Conservation (phyloP, 2,888 invertebrate genomes). For the Ypsolopha sequella region DNA sequence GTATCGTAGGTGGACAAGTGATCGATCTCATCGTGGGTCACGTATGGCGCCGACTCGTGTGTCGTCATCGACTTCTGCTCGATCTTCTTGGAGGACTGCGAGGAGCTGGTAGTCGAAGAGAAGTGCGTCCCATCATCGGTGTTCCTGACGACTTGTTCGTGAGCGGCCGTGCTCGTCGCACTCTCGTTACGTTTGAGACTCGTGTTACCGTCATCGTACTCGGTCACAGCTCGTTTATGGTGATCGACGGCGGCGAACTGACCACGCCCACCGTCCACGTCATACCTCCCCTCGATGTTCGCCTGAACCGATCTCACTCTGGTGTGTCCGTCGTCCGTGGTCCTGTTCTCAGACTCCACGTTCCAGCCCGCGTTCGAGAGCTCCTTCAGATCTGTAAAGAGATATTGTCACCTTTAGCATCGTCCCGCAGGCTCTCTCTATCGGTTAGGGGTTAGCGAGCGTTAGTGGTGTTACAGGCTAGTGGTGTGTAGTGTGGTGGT, state of each 20-base stretch:
- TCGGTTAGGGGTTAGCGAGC: too few species aligned
- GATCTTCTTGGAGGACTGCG: constrained; percentile 40
- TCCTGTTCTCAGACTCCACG: constrained; percentile 73
- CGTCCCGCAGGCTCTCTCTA: too few species aligned
- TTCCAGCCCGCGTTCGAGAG: constrained; percentile 75
- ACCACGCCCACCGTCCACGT: constrained; percentile 74
- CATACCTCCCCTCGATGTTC: constrained; percentile 74
- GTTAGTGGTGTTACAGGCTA: constrained; percentile 12
- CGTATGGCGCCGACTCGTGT: constrained; percentile 45
- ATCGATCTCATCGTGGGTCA: constrained; percentile 23
- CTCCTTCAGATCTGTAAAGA: constrained; percentile 56
- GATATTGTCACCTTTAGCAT: neutral
- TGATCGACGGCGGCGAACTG: constrained; percentile 75
- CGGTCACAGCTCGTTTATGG: constrained; percentile 65
- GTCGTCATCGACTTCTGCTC: constrained; percentile 43
- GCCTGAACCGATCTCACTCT: constrained; percentile 72
- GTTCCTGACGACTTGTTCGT: constrained; percentile 45
- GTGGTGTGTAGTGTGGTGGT: constrained; percentile 39
- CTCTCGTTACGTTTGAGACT: constrained; percentile 51
- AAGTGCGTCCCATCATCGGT: constrained; percentile 49
- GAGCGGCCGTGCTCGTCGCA: constrained; percentile 41
- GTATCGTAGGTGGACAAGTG: neutral
- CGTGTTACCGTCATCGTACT: constrained; percentile 51
- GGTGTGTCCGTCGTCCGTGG: constrained; percentile 75
- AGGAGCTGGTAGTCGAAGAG: constrained; percentile 46